phyloP scores from a whole-genome alignment of 1,140 invertebrate genomes.

The Bombus superbus region DNA sequence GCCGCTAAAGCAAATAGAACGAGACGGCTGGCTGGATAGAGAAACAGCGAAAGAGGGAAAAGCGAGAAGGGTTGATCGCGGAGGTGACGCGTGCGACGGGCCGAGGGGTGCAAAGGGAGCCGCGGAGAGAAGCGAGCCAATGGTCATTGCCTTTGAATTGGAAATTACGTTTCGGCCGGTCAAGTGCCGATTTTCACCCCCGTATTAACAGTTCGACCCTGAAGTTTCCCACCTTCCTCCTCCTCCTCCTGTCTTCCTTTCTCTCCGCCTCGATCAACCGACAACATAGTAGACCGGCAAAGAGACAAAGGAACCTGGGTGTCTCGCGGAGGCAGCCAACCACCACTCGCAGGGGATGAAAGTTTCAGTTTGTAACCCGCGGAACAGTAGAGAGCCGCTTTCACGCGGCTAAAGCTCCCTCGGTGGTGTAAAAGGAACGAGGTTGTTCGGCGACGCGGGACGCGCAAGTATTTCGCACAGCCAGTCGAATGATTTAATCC shows the following conservation, averaged over 20 bases:
- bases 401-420: slow-evolving; percentile 3
- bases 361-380: not conserved
- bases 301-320: not conserved
- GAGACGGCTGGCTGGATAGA: slow-evolving; percentile 44
- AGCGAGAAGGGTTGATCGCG: slow-evolving; percentile 31
- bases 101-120: slow-evolving; percentile 39
- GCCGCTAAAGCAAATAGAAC: slow-evolving; percentile 78
- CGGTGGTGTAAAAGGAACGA: slow-evolving; percentile 1
- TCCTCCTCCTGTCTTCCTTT: not conserved
- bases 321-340: not conserved
- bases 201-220: slow-evolving; percentile 48
- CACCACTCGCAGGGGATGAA: not conserved
- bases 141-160: slow-evolving; percentile 82
- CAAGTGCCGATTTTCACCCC: slow-evolving; percentile 77
- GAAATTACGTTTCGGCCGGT: slow-evolving; percentile 77
- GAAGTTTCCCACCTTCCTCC: not conserved
- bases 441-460: slow-evolving; percentile 27
- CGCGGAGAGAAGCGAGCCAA: slow-evolving; percentile 48
- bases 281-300: not conserved
- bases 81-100: slow-evolving; percentile 36
- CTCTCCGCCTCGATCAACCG: not conserved
- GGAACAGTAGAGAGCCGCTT: not conserved
- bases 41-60: not conserved
- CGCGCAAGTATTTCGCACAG: slow-evolving; percentile 58
- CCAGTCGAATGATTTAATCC: slow-evolving; percentile 80